Percentiles rank a stretch among this genome's conserved stretches.
Evolutionary conservation across 2,797 vertebrate species (phyloP).

Genomic region (Zenarchopterus dispar): DNA sequence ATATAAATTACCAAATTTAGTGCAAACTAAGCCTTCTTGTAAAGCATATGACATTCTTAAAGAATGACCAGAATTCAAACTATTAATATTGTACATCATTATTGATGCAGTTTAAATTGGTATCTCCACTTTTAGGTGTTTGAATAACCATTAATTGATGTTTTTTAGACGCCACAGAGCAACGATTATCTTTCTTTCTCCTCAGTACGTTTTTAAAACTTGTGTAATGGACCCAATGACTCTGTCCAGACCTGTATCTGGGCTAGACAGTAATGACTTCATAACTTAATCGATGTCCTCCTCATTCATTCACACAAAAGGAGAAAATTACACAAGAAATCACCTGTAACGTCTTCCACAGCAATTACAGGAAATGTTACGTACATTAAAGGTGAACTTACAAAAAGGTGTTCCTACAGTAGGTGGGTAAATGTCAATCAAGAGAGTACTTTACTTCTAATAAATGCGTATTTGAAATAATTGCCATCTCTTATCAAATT

Average conservation of each 20-base stretch:
- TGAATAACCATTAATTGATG: too few relatives aligned
- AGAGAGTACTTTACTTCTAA: slow-evolving; percentile 17
- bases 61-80: too few relatives aligned
- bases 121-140: too few relatives aligned
- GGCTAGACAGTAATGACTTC: neutral
- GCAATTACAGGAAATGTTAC: slow-evolving; percentile 16
- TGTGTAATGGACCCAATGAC: too few relatives aligned
- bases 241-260: too few relatives aligned
- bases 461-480: slow-evolving; percentile 41
- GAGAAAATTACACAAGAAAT: slow-evolving; percentile 4
- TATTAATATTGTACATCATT: too few relatives aligned
- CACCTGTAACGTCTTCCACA: slow-evolving; percentile 3
- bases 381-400: slow-evolving; percentile 32
- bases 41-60: too few relatives aligned
- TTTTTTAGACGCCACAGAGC: too few relatives aligned
- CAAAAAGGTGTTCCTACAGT: slow-evolving; percentile 24
- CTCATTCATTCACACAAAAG: slow-evolving; percentile 8
- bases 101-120: too few relatives aligned
- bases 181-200: too few relatives aligned
- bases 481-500: slow-evolving; percentile 25
- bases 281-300: slow-evolving; percentile 7
- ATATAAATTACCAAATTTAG: neutral
- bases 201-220: too few relatives aligned
- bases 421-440: slow-evolving; percentile 32
- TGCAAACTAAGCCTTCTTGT: too few relatives aligned